A percentile compares a stretch with the other conserved stretches of the same genome.
Conservation (phyloP, 2,113 vertebrate genomes). For the Tetrao urogallus region DNA sequence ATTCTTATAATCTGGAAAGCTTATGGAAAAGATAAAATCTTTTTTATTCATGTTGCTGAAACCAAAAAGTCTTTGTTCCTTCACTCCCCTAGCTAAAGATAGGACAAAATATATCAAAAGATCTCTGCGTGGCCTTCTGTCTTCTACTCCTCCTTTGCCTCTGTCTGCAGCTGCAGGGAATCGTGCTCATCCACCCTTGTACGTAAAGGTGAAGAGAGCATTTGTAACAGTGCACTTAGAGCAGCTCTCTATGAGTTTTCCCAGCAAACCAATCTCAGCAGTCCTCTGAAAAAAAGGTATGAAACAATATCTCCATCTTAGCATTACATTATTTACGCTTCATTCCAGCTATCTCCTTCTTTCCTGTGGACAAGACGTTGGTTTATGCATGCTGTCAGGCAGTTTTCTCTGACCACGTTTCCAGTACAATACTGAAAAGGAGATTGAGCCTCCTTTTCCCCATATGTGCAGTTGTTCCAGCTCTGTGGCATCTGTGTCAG, state of each 20-base stretch:
- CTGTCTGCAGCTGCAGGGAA: not conserved
- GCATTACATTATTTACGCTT: conserved; percentile 47
- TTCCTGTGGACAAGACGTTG: conserved; percentile 54
- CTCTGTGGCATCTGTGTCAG: conserved; percentile 56
- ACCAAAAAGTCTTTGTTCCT: not conserved
- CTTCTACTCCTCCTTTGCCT: not conserved
- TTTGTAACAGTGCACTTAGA: conserved; percentile 2
- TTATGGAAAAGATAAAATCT: not conserved
- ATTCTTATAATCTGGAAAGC: not conserved
- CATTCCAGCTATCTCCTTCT: conserved; percentile 39
- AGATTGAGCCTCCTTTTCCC: conserved; percentile 38
- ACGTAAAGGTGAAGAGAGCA: not conserved
- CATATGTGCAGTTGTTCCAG: conserved; percentile 46
- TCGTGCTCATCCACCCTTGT: not conserved
- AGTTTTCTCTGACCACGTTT: conserved; percentile 33
- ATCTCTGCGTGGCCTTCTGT: not conserved
- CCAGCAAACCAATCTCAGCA: not conserved
- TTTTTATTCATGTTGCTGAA: not conserved
- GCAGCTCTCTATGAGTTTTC: not conserved
- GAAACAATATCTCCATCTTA: conserved; percentile 31
- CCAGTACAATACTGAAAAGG: conserved; percentile 49
- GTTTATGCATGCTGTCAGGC: conserved; percentile 67
- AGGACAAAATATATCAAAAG: not conserved
- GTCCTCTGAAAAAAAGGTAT: conserved; percentile 8
- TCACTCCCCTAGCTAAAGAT: not conserved